Conservation (phyloP, 2,888 invertebrate genomes). For the Silvanus unidentatus region DNA sequence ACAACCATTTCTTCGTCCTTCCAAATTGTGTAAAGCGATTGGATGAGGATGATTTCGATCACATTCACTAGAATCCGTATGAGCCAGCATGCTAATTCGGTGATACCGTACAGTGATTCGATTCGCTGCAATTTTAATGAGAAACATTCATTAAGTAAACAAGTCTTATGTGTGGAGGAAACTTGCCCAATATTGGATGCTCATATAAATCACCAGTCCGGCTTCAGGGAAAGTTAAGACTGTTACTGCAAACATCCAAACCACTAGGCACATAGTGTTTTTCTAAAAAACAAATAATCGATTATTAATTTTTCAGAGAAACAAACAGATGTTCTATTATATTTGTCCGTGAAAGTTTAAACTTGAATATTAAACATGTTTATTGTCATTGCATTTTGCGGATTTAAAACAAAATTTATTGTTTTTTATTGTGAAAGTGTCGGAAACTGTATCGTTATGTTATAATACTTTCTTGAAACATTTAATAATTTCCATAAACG, state of each 20-base stretch:
- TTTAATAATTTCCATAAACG: no score
- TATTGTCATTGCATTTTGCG: no score
- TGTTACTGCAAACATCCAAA: slow-evolving; percentile 51
- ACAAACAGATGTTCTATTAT: neutral
- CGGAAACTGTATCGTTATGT: no score
- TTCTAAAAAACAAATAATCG: slow-evolving; percentile 38
- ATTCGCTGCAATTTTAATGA: slow-evolving; percentile 43
- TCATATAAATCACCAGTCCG: slow-evolving; percentile 53
- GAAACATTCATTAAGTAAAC: neutral
- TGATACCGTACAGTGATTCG: slow-evolving; percentile 47
- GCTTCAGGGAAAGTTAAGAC: slow-evolving; percentile 51
- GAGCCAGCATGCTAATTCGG: slow-evolving; percentile 49
- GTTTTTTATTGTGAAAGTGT: no score
- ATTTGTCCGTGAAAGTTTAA: no score
- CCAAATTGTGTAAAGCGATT: slow-evolving; percentile 51
- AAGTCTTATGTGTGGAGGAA: neutral
- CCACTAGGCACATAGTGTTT: slow-evolving; percentile 46
- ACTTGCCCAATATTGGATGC: slow-evolving; percentile 52
- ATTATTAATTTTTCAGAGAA: neutral
- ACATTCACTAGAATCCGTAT: slow-evolving; percentile 46
- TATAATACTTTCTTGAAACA: no score
- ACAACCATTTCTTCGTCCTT: slow-evolving; percentile 50
- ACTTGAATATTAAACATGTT: no score
- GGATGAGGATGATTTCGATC: slow-evolving; percentile 48
- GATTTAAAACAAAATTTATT: no score